Base-by-base conservation (phyloP, 2,797 vertebrate species). In the Sarcoramphus papa region DNA sequence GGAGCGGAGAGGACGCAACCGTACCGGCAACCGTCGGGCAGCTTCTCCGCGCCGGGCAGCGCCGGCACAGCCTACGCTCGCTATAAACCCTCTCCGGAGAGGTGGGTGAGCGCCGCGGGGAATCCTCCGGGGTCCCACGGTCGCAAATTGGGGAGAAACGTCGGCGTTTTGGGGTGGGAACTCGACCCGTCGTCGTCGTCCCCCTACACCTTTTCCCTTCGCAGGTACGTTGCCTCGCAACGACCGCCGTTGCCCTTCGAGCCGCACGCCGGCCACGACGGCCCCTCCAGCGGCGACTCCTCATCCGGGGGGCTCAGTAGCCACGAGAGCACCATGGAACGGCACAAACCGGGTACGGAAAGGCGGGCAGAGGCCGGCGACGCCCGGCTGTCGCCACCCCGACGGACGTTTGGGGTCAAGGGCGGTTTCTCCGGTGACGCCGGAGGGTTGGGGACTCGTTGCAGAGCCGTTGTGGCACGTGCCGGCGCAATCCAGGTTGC, bases 391-490 rank as follows among this genome's bases (percentile, higher is more conserved):
- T 56, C 31, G 6, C 31, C 31, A 14, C 31, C 4, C 4, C 19
- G 12, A 13, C 7, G 11, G 53, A 20, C 30, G 17, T 54, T 19
- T 54, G 30, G 54, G 54, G 54, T 56, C 54, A 56, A 33, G 20
- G 54, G 54, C 33, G 54, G 31, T 31, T 31, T 56, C 31, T 33
- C 31, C 21, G 31, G 54, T 33, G 54, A 56, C 8, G 10, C 47
- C 22, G 47, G 21, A 21, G 21, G 47, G 47, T 37, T 48, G 47
- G 47, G 47, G 37, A 8, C 68, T 79, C 83, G 70, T 94, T 94
- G 43, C 98, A 99, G 99, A 99, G 88, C 99, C 99, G 33, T 94
- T 99, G 91, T 99, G 99, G 99, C 99, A 99, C 57, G 98, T 99
- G 70, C 99, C 99, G 0, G 97, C 98, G 6, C 98, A 98, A 12